A percentile compares a stretch with the other conserved stretches of the same genome.
These are phyloP conservation scores for Rhagologus leucostigma DNA, from an alignment of 2,113 vertebrate genomes.

Conservation along the genomic window DNA sequence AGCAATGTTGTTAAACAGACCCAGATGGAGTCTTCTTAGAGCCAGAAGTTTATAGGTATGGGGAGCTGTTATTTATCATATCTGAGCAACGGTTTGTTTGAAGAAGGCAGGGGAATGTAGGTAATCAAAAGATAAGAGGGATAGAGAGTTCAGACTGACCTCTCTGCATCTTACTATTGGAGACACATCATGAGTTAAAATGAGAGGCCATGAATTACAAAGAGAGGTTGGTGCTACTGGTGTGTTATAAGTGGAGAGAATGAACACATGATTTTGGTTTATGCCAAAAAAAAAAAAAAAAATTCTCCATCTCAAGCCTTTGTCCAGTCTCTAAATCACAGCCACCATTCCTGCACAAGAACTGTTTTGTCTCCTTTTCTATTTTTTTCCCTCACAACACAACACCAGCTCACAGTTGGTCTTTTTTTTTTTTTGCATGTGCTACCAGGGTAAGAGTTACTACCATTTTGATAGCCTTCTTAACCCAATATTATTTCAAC, in stretches of 20 bases:
- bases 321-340: neutral
- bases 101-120: neutral
- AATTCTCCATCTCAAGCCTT: rapidly evolving
- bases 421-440: neutral
- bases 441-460: neutral
- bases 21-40: slow-evolving; percentile 3
- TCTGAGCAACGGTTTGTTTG: neutral
- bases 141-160: neutral
- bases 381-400: neutral
- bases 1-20: slow-evolving; percentile 23
- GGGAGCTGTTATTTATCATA: slow-evolving; percentile 26
- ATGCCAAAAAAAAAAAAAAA: neutral
- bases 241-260: neutral
- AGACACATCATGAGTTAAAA: neutral
- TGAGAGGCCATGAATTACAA: neutral
- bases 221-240: neutral
- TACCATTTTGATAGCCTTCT: neutral
- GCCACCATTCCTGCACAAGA: neutral
- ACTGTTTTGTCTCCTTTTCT: rapidly evolving
- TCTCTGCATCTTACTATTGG: neutral
- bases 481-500: neutral
- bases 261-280: neutral
- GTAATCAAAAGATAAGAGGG: slow-evolving; percentile 26
- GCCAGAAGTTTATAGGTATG: slow-evolving; percentile 30
- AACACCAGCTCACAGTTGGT: neutral